phyloP scores from a whole-genome alignment of 1,140 invertebrate species.

The Zaprionus africanus region DNA sequence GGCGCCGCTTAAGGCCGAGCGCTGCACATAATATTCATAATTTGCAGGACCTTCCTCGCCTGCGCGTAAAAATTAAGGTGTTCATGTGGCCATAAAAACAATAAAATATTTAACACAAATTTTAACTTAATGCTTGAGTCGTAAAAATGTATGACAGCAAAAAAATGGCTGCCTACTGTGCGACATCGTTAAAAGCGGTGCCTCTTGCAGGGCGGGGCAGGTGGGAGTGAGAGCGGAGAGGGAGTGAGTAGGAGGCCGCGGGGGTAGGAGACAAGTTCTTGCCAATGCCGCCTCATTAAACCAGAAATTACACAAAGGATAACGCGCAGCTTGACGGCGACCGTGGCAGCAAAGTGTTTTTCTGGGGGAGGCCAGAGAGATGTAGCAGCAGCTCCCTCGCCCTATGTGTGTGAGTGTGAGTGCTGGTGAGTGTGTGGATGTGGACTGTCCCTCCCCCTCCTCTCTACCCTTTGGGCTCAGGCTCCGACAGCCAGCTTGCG shows the following conservation, averaged over 20 bases:
- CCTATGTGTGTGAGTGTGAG: constrained; percentile 10
- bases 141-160: constrained; percentile 73
- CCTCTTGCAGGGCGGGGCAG: neutral
- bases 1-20: neutral
- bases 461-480: constrained; percentile 32
- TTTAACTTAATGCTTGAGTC: constrained; percentile 76
- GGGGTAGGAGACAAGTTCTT: constrained; percentile 21
- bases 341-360: constrained; percentile 58
- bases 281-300: constrained; percentile 75
- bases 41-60: constrained; percentile 49
- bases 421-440: constrained; percentile 5
- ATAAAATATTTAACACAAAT: constrained; percentile 83
- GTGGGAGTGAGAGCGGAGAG: neutral
- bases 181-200: constrained; percentile 41
- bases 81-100: constrained; percentile 78
- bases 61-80: constrained; percentile 58
- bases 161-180: constrained; percentile 63
- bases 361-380: constrained; percentile 20
- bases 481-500: neutral
- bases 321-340: constrained; percentile 66
- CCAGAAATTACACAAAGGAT: constrained; percentile 81
- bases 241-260: neutral
- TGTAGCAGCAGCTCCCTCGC: constrained; percentile 17
- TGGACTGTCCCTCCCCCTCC: constrained; percentile 1
- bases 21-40: constrained; percentile 38